These are phyloP conservation scores for Cryptoprocta ferox DNA, from an alignment of 2,797 vertebrate species.

Conservation along the genomic window DNA sequence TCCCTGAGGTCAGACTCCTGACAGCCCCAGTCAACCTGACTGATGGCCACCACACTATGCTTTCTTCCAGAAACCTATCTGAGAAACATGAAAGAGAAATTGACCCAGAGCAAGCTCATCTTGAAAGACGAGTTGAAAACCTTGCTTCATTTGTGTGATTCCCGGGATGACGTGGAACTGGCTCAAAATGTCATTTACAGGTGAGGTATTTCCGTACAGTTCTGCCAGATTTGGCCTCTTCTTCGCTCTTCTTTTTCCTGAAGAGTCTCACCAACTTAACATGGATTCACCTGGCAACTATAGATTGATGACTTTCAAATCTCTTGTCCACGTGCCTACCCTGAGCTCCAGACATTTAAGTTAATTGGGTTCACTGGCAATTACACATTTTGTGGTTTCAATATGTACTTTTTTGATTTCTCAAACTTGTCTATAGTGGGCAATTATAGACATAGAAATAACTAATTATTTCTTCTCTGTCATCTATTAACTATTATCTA, in stretches of 20 bases:
- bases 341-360: neutral
- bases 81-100: conserved; percentile 88
- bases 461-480: neutral
- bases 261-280: neutral
- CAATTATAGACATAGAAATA: too few species aligned
- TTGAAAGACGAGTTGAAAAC: conserved; percentile 91
- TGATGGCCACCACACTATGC: neutral
- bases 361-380: neutral
- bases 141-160: conserved; percentile 93
- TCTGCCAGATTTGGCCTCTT: neutral
- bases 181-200: conserved; percentile 92
- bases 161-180: conserved; percentile 89
- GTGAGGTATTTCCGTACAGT: conserved; percentile 82
- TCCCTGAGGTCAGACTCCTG: neutral
- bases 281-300: neutral
- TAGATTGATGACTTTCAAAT: neutral
- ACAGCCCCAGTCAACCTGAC: neutral
- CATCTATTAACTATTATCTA: neutral
- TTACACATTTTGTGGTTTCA: conserved; percentile 33
- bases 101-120: conserved; percentile 90
- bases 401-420: conserved; percentile 13
- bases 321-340: neutral
- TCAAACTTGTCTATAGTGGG: neutral
- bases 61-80: conserved; percentile 90
- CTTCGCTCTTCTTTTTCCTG: conserved; percentile 7